phyloP scores from a whole-genome alignment of 2,797 vertebrate genomes.

The Menidia menidia region DNA sequence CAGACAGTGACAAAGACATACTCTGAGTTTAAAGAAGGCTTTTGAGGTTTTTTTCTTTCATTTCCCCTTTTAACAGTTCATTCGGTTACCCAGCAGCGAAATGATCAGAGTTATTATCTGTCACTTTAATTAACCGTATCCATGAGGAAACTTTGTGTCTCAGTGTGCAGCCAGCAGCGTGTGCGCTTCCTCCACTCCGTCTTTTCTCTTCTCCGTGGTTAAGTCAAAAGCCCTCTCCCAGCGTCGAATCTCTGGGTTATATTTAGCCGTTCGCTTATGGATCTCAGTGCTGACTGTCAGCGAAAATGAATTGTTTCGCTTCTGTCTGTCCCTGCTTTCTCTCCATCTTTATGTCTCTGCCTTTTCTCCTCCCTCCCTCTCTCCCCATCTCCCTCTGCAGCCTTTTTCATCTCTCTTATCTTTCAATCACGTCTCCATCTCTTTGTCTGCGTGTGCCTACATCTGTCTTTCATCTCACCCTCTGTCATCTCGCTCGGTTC shows the following conservation, averaged over 20 bases:
- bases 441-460: constrained; percentile 49
- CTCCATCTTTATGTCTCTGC: constrained; percentile 68
- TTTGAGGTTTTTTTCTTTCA: constrained; percentile 52
- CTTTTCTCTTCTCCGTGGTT: constrained; percentile 51
- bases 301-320: constrained; percentile 80
- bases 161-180: constrained; percentile 29
- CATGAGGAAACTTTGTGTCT: constrained; percentile 51
- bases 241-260: constrained; percentile 78
- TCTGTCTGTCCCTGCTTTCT: constrained; percentile 72
- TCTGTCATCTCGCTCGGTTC: constrained; percentile 38
- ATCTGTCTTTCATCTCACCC: constrained; percentile 57
- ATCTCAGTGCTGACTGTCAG: constrained; percentile 81
- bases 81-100: constrained; percentile 36
- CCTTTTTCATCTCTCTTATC: constrained; percentile 65
- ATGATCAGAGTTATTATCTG: constrained; percentile 62
- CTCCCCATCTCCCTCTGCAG: constrained; percentile 60
- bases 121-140: constrained; percentile 65
- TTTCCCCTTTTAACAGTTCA: constrained; percentile 37
- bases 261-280: constrained; percentile 80
- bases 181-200: constrained; percentile 37
- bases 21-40: constrained; percentile 31
- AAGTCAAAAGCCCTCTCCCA: constrained; percentile 57
- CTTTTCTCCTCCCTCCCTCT: constrained; percentile 53
- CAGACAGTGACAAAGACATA: constrained; percentile 20
- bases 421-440: constrained; percentile 56